Percentiles rank a stretch among this genome's conserved stretches.
Conservation (phyloP, 1,140 invertebrate genomes). For the Drosophila funebris region DNA sequence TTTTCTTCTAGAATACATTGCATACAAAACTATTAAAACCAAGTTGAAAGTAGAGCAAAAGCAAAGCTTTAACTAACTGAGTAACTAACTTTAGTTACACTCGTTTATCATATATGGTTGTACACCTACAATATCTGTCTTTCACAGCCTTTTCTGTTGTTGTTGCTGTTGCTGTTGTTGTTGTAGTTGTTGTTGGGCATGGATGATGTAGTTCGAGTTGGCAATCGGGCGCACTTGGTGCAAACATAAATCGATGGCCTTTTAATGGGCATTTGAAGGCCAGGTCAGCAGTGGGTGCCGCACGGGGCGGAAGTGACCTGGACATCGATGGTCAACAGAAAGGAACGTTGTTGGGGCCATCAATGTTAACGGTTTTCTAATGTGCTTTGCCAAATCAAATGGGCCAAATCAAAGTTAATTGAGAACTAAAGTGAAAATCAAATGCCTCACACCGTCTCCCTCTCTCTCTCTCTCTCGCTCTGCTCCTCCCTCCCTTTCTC, state of each 20-base stretch:
- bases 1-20: no score
- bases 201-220: constrained; percentile 56
- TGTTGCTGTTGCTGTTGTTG: background rate
- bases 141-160: no score
- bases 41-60: no score
- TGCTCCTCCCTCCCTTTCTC: background rate
- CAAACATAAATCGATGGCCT: constrained; percentile 65
- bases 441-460: constrained; percentile 32
- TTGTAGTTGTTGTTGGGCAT: no score
- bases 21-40: no score
- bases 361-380: constrained; percentile 66
- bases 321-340: constrained; percentile 37
- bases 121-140: no score
- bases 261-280: constrained; percentile 74
- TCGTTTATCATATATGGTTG: no score
- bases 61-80: no score
- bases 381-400: constrained; percentile 67
- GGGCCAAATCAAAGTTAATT: constrained; percentile 80
- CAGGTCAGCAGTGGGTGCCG: constrained; percentile 43
- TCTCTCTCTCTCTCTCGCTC: background rate
- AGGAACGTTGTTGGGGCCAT: constrained; percentile 41
- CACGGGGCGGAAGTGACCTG: constrained; percentile 73
- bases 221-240: constrained; percentile 45
- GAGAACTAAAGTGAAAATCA: constrained; percentile 81
- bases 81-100: no score